Percentiles rank a stretch among this genome's conserved stretches.
Evolutionary conservation across 2,888 invertebrate genomes (phyloP).

Genomic region (Drosophila aldrichi): DNA sequence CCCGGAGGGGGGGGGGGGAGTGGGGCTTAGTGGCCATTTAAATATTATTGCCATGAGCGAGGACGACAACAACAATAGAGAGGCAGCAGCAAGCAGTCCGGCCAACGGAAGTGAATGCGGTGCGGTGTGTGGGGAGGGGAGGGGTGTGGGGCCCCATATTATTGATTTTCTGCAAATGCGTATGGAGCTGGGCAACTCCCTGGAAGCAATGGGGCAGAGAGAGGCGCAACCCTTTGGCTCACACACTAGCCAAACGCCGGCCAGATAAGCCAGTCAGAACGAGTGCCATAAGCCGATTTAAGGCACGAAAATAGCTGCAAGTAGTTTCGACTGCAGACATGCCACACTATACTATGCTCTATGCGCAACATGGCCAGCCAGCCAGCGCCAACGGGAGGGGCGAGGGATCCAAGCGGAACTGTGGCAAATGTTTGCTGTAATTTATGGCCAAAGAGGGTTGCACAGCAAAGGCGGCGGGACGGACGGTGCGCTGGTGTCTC

Average conservation of each 20-base stretch:
- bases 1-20: not conserved
- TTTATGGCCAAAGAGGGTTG: conserved; percentile 59
- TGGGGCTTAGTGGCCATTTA: conserved; percentile 54
- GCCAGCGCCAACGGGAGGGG: conserved; percentile 9
- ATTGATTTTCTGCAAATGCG: conserved; percentile 56
- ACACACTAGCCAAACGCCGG: conserved; percentile 8
- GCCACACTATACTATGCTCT: conserved; percentile 44
- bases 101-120: conserved; percentile 12
- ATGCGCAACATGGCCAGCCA: conserved; percentile 33
- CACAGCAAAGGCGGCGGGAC: conserved; percentile 9
- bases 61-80: conserved; percentile 64
- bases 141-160: conserved; percentile 3
- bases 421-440: conserved; percentile 77
- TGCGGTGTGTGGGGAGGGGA: too few species aligned
- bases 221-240: conserved; percentile 49
- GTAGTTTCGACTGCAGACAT: conserved; percentile 63
- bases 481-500: not conserved
- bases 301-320: conserved; percentile 71
- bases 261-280: conserved; percentile 46
- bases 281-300: conserved; percentile 73
- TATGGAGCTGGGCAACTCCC: conserved; percentile 32
- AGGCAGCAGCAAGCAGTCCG: conserved; percentile 5
- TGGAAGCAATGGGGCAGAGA: conserved; percentile 13
- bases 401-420: conserved; percentile 58
- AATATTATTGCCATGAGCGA: conserved; percentile 75